Evolutionary conservation across 2,113 vertebrate genomes (phyloP).

Genomic region (Sander lucioperca): DNA sequence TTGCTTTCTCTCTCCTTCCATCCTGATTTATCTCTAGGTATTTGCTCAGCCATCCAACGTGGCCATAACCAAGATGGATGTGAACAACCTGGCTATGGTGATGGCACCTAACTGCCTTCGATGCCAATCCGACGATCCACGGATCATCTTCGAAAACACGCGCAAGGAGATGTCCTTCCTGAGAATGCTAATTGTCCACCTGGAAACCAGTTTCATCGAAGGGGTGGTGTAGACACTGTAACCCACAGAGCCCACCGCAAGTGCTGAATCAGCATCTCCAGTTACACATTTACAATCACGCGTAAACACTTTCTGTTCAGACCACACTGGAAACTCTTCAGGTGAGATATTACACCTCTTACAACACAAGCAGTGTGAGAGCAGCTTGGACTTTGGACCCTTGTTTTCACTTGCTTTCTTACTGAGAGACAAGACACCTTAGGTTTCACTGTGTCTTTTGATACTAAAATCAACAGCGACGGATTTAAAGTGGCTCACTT

Average conservation of each 20-base stretch:
- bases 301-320: constrained; percentile 61
- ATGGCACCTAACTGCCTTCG: constrained; percentile 95
- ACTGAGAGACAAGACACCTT: constrained; percentile 19
- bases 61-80: constrained; percentile 93
- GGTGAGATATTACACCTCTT: constrained; percentile 35
- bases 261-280: background rate
- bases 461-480: constrained; percentile 39
- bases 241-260: background rate
- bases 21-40: constrained; percentile 79
- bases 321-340: constrained; percentile 70
- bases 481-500: constrained; percentile 37
- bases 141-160: constrained; percentile 92
- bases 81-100: constrained; percentile 95
- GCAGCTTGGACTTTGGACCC: constrained; percentile 31
- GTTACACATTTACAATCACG: constrained; percentile 50
- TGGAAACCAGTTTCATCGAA: constrained; percentile 90
- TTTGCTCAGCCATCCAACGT: constrained; percentile 93
- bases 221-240: constrained; percentile 84
- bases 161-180: constrained; percentile 95
- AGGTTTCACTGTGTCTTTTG: constrained; percentile 40
- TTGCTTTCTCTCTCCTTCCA: background rate
- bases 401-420: constrained; percentile 21
- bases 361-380: constrained; percentile 28
- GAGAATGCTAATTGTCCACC: constrained; percentile 92
- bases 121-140: constrained; percentile 91